Base-by-base conservation (phyloP, 2,797 vertebrate species). In the Nyctibius grandis region DNA sequence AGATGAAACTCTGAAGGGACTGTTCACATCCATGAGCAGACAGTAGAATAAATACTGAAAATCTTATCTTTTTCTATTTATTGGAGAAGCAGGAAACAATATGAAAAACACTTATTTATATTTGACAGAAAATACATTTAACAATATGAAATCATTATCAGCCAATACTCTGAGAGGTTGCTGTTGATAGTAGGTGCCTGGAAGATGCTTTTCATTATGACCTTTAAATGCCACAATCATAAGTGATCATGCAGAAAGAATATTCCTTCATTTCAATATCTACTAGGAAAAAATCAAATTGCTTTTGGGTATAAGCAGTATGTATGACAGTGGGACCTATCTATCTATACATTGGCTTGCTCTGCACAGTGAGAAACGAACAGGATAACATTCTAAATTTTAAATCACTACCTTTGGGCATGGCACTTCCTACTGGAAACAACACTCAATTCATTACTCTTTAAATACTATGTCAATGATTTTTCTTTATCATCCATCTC, bases 171-270 rank as follows among this genome's bases (percentile, higher is more conserved):
- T 70, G 79, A 96, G 90, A 93, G 85, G 83, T 54, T 95, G 69
- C 84, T 92, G 92, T 81, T 97, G 95, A 96, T 92, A 88, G 78
- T 45, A 84, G 83, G 54, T 96, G 85, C 94, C 96, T 96, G 72
- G 54, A 96, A 96, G 91, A 97, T 96, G 93, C 68, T 97, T 97
- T 92, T 95, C 85, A 36, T 76, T 61, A 96, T 97, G 97, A 97
- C 97, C 97, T 98, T 98, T 98, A 98, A 98, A 98, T 97, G 95
- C 86, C 94, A 96, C 74, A 92, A 69, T 92, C 92, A 81, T 94
- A 95, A 93, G 64, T 93, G 92, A 94, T 91, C 90, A 90, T 87
- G 57, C 47, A 91, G 54, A 95, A 93, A 91, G 65, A 95, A 82
- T 94, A 92, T 92, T 79, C 73, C 63, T 95, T 97, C 90, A 96